A percentile compares a stretch with the other conserved stretches of the same genome.
Evolutionary conservation across 2,113 vertebrate species (phyloP).

Genomic region (Tragelaphus scriptus): DNA sequence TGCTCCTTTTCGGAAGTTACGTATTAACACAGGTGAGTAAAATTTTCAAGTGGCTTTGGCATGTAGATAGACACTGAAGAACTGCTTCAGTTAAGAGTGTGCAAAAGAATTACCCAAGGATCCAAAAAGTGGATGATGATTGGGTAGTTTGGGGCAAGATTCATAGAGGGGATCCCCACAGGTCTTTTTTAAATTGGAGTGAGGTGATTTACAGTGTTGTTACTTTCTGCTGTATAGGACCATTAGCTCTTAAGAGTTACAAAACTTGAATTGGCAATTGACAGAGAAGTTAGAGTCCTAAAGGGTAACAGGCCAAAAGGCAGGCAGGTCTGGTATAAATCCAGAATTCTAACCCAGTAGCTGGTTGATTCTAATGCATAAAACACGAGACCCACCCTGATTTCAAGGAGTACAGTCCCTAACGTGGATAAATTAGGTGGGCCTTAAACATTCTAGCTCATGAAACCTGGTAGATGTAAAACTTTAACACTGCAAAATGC

Average conservation of each 20-base stretch:
- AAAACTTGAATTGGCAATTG: neutral
- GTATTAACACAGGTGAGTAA: neutral
- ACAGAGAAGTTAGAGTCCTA: neutral
- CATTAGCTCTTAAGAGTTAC: neutral
- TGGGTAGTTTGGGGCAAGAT: neutral
- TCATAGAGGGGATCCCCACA: neutral
- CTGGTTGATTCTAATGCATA: neutral
- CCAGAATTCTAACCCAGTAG: neutral
- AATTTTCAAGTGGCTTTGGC: slow-evolving; percentile 31
- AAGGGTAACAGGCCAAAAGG: neutral
- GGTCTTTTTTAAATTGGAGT: neutral
- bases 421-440: neutral
- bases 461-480: neutral
- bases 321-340: neutral
- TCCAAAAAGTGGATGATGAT: neutral
- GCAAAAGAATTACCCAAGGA: neutral
- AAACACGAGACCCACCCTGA: neutral
- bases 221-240: neutral
- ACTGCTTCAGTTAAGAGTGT: neutral
- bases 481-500: neutral
- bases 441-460: neutral
- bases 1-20: slow-evolving; percentile 14
- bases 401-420: neutral
- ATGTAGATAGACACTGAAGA: neutral
- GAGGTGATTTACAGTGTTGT: neutral